A percentile compares a stretch with the other conserved stretches of the same genome.
These are phyloP conservation scores for Paracentrotus lividus DNA, from an alignment of 53 echinoderm and acorn worm species.

Conservation along the genomic window DNA sequence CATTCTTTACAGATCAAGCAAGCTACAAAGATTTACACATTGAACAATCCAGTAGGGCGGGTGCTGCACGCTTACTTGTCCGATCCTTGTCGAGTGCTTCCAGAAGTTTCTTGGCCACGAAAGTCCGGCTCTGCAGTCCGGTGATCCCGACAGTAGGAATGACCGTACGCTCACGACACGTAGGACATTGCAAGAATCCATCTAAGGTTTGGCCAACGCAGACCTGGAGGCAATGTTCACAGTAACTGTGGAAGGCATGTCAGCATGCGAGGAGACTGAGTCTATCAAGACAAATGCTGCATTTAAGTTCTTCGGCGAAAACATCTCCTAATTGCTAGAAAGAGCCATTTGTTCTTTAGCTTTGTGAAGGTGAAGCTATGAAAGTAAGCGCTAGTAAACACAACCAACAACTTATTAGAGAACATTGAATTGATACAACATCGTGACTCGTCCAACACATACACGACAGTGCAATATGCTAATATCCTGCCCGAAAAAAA, in stretches of 20 bases:
- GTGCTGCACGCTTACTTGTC: not conserved
- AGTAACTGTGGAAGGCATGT: slow-evolving; percentile 49
- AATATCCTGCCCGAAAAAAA: no score
- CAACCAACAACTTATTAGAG: no score
- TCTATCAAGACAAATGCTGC: slow-evolving; percentile 44
- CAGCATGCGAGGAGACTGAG: slow-evolving; percentile 30
- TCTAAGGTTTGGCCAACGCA: not conserved
- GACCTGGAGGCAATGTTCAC: not conserved
- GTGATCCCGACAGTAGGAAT: not conserved
- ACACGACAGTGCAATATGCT: no score
- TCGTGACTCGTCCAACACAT: no score
- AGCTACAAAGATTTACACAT: not conserved
- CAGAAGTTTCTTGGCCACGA: slow-evolving; percentile 37
- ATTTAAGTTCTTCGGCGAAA: slow-evolving; percentile 42
- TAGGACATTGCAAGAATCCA: slow-evolving; percentile 13
- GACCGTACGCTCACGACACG: not conserved
- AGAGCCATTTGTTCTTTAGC: not conserved
- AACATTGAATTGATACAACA: no score
- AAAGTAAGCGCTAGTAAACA: no score
- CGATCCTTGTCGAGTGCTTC: not conserved
- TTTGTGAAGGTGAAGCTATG: no score
- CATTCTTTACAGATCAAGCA: slow-evolving; percentile 9
- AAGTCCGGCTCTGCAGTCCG: not conserved
- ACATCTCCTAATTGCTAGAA: not conserved
- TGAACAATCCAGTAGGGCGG: not conserved